Conservation (phyloP, 1,140 invertebrate species). For the Rhynchophorus ferrugineus region DNA sequence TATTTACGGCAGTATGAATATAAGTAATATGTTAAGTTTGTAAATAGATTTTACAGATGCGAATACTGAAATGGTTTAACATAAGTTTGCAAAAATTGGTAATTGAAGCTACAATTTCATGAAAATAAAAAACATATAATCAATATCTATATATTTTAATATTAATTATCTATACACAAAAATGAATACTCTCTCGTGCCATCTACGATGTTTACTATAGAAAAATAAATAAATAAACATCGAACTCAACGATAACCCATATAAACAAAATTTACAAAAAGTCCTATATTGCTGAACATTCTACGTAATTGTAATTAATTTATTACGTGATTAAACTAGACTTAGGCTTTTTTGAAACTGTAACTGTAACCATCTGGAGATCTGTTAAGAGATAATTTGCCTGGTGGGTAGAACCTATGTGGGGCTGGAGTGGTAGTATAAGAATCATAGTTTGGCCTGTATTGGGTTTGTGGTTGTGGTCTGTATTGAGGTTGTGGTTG, state of each 20-base stretch:
- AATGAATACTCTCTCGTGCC: too few relatives aligned
- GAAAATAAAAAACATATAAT: too few relatives aligned
- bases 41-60: too few relatives aligned
- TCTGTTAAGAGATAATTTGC: constrained; percentile 73
- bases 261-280: neutral
- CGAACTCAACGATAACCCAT: neutral
- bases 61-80: too few relatives aligned
- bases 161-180: too few relatives aligned
- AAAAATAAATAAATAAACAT: neutral
- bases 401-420: constrained; percentile 68
- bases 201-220: neutral
- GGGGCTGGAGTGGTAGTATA: constrained; percentile 55
- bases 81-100: too few relatives aligned
- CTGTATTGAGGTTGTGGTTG: constrained; percentile 40
- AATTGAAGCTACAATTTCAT: too few relatives aligned
- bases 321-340: too few relatives aligned
- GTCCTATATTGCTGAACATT: neutral
- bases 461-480: constrained; percentile 40
- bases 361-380: constrained; percentile 60
- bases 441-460: constrained; percentile 22
- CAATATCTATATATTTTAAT: too few relatives aligned
- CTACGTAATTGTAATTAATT: neutral
- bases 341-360: constrained; percentile 19
- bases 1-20: too few relatives aligned
- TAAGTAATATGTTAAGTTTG: too few relatives aligned